phyloP scores from a whole-genome alignment of 37 sponge, comb jelly and placozoan species.

The Halichondria panicea region DNA sequence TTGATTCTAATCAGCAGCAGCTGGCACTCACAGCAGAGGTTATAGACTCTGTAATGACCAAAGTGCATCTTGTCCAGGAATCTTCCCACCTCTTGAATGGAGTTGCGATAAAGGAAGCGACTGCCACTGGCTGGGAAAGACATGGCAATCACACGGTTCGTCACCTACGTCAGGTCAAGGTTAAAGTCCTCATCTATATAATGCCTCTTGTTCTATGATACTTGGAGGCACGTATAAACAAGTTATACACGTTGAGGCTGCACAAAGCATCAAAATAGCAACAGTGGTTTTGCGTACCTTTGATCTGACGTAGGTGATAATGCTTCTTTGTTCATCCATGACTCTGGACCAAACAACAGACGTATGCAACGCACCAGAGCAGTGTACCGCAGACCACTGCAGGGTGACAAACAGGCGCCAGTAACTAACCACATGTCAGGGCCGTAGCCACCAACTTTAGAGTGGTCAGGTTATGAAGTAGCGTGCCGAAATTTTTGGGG shows the following conservation, averaged over 20 bases:
- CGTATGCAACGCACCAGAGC: slow-evolving; percentile 17
- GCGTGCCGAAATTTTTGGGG: no score
- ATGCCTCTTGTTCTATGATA: slow-evolving; percentile 73
- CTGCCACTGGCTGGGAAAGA: slow-evolving; percentile 79
- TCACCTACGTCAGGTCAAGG: slow-evolving; percentile 81
- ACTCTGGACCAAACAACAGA: slow-evolving; percentile 37
- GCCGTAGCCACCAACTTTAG: no score
- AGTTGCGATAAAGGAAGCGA: slow-evolving; percentile 62
- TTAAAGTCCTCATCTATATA: slow-evolving; percentile 68
- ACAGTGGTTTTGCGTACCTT: slow-evolving; percentile 18
- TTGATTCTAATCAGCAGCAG: no score
- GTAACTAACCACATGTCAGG: no score
- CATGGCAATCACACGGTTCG: slow-evolving; percentile 80
- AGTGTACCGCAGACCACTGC: slow-evolving; percentile 12
- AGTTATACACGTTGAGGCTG: no score
- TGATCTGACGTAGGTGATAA: slow-evolving; percentile 14
- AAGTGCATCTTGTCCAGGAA: slow-evolving; percentile 59
- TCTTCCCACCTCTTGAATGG: slow-evolving; percentile 62
- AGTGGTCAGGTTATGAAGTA: no score
- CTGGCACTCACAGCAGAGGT: slow-evolving; percentile 72
- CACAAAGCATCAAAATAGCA: no score
- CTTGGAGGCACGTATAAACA: slow-evolving; percentile 26
- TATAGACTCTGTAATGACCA: slow-evolving; percentile 73
- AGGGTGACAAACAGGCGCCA: no score
- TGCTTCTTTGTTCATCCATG: slow-evolving; percentile 18